Conservation (phyloP, 2,113 vertebrate genomes). For the Sterrhoptilus dennistouni region DNA sequence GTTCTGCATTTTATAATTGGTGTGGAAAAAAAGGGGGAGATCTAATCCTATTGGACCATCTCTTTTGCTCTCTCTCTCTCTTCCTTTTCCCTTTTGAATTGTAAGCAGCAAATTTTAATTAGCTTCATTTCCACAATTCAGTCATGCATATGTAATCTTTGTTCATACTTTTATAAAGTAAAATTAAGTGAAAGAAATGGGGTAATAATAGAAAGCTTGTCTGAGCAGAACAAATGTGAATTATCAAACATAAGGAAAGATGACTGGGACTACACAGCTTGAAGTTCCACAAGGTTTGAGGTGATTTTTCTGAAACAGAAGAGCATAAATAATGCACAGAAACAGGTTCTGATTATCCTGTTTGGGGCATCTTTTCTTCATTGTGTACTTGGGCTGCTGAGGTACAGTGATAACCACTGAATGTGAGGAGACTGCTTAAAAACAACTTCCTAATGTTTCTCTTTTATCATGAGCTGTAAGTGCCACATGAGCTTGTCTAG, state of each 20-base stretch:
- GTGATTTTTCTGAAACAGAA: constrained; percentile 27
- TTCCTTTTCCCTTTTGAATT: constrained; percentile 45
- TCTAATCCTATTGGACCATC: constrained; percentile 56
- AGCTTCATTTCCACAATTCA: constrained; percentile 69
- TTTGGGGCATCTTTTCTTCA: constrained; percentile 56
- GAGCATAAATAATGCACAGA: constrained; percentile 52
- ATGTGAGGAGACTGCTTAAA: constrained; percentile 57
- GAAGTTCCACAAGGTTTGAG: constrained; percentile 55
- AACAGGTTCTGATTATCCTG: constrained; percentile 62
- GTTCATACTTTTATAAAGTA: constrained; percentile 73
- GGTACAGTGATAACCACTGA: constrained; percentile 52
- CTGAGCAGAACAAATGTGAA: constrained; percentile 74
- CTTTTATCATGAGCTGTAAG: constrained; percentile 41
- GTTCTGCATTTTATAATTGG: constrained; percentile 65
- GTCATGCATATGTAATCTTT: constrained; percentile 74
- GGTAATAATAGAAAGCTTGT: constrained; percentile 76
- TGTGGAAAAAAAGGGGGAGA: constrained; percentile 57
- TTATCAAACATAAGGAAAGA: constrained; percentile 58
- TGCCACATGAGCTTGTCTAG: constrained; percentile 18
- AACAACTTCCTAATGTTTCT: constrained; percentile 40
- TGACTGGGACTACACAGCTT: constrained; percentile 40
- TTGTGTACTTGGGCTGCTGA: constrained; percentile 32
- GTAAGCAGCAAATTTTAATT: constrained; percentile 71
- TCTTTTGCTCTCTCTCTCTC: constrained; percentile 43
- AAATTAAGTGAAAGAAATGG: constrained; percentile 75